Conservation (phyloP, 2,113 vertebrate genomes). For the Osmerus eperlanus region DNA sequence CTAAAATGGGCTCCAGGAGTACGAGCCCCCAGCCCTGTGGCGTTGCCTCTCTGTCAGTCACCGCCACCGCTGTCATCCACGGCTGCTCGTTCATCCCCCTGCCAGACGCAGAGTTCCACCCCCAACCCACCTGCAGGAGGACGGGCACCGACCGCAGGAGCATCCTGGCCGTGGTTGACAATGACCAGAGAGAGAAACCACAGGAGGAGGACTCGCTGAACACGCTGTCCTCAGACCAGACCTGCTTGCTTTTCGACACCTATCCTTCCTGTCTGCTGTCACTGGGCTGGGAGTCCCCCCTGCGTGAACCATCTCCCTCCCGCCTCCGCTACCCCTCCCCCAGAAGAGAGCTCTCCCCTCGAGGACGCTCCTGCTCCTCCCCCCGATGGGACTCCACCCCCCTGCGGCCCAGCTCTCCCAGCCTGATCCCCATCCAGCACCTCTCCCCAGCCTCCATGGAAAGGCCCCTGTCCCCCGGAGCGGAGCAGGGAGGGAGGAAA, state of each 20-base stretch:
- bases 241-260: slow-evolving; percentile 83
- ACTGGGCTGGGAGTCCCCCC: slow-evolving; percentile 75
- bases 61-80: slow-evolving; percentile 69
- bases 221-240: slow-evolving; percentile 79
- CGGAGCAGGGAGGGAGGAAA: slow-evolving; percentile 77
- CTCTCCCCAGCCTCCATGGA: slow-evolving; percentile 59
- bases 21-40: slow-evolving; percentile 87
- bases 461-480: slow-evolving; percentile 84
- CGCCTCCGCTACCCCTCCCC: slow-evolving; percentile 66
- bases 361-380: slow-evolving; percentile 61
- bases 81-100: slow-evolving; percentile 69
- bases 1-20: slow-evolving; percentile 90
- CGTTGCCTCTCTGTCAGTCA: slow-evolving; percentile 81
- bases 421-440: slow-evolving; percentile 64
- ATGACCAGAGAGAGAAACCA: slow-evolving; percentile 78
- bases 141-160: slow-evolving; percentile 69
- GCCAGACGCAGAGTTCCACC: slow-evolving; percentile 79
- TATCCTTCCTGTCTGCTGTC: slow-evolving; percentile 86
- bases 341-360: slow-evolving; percentile 65
- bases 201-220: slow-evolving; percentile 81
- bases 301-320: slow-evolving; percentile 66
- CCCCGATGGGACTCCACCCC: slow-evolving; percentile 85
- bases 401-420: slow-evolving; percentile 85
- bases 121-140: slow-evolving; percentile 72
- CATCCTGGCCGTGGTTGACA: slow-evolving; percentile 42